Percentiles rank a stretch among this genome's conserved stretches.
These are phyloP conservation scores for Solea senegalensis DNA, from an alignment of 2,113 vertebrate species.

Conservation along the genomic window DNA sequence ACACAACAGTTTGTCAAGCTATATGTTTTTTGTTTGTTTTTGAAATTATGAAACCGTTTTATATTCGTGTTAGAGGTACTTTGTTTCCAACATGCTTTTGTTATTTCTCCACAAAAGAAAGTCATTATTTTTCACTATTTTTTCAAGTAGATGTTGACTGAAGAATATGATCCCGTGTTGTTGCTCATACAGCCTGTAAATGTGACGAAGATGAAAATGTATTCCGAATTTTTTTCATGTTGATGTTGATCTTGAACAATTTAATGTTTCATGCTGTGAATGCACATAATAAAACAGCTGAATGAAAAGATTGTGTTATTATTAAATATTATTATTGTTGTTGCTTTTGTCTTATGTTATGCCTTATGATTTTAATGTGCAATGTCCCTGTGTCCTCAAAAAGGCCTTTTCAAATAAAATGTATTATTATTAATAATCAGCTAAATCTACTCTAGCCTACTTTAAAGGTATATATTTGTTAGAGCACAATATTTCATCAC, in stretches of 20 bases:
- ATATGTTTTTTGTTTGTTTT: neutral
- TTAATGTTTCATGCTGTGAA: slow-evolving; percentile 5
- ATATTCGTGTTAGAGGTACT: slow-evolving; percentile 24
- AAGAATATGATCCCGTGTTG: neutral
- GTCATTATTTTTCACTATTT: neutral
- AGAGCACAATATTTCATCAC: no score
- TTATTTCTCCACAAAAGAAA: neutral
- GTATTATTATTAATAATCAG: no score
- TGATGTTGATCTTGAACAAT: neutral
- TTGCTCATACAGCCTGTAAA: neutral
- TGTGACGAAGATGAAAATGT: slow-evolving; percentile 17
- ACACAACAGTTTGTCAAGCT: neutral
- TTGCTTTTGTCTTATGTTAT: neutral
- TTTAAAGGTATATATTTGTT: no score
- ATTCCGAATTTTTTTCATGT: slow-evolving; percentile 12
- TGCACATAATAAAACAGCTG: slow-evolving; percentile 4
- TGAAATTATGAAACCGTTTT: slow-evolving; percentile 27
- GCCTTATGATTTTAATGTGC: no score
- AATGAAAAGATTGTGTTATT: neutral
- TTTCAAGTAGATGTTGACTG: slow-evolving; percentile 1
- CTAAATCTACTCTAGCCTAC: no score
- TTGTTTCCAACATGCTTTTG: slow-evolving; percentile 21
- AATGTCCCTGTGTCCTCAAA: no score
- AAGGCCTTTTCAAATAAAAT: no score
- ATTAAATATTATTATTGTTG: neutral